Conservation (phyloP, 2,113 vertebrate species). For the Machaerirhynchus nigripectus region DNA sequence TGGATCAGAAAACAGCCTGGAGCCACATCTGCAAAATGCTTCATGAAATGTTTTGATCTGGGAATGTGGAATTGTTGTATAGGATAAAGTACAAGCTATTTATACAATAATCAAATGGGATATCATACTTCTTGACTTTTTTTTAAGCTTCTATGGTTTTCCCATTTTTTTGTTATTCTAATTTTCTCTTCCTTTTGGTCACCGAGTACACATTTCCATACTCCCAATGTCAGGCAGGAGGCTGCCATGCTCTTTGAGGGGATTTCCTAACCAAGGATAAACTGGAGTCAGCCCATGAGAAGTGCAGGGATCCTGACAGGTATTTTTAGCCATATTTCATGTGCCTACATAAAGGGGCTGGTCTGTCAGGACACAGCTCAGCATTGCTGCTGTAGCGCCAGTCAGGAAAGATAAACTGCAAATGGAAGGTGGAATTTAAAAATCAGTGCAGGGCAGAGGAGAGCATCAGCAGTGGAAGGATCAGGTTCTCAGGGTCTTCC, state of each 20-base stretch:
- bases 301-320: not conserved
- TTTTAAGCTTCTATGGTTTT: not conserved
- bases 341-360: rapidly evolving
- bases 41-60: not conserved
- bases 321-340: not conserved
- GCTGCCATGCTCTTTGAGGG: not conserved
- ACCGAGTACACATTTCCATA: not conserved
- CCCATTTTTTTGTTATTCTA: not conserved
- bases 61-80: not conserved
- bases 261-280: not conserved
- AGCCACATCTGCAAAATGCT: not conserved
- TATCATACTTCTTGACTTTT: not conserved
- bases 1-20: slow-evolving; percentile 1
- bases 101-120: not conserved
- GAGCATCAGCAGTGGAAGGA: not conserved
- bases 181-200: not conserved
- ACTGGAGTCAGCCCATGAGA: not conserved
- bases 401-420: not conserved
- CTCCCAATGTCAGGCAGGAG: not conserved
- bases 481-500: not conserved
- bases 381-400: not conserved
- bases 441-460: too few relatives aligned
- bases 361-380: not conserved
- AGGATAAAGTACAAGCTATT: not conserved
- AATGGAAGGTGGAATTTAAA: not conserved